These are phyloP conservation scores for Rutilus rutilus DNA, from an alignment of 2,113 vertebrate species.

Conservation along the genomic window DNA sequence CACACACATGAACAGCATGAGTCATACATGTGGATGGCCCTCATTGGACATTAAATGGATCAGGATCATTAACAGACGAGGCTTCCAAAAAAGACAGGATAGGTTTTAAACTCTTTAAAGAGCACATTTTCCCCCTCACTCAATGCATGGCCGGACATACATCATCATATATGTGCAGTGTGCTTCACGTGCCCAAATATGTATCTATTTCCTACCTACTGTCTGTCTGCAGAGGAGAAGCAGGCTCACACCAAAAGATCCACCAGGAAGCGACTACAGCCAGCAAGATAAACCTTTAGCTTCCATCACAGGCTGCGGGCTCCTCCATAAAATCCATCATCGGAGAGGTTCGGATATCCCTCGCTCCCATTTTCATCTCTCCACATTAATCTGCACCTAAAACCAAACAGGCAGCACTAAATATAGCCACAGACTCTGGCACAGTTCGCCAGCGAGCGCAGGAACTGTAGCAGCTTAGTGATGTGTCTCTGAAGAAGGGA, in stretches of 20 bases:
- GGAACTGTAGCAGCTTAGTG: slow-evolving; percentile 30
- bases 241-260: slow-evolving; percentile 5
- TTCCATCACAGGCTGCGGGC: neutral
- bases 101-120: neutral
- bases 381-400: slow-evolving; percentile 48
- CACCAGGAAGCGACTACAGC: slow-evolving; percentile 8
- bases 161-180: neutral
- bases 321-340: slow-evolving; percentile 25
- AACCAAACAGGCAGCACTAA: slow-evolving; percentile 37
- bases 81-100: neutral
- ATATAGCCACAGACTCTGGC: slow-evolving; percentile 43
- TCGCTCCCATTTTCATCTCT: slow-evolving; percentile 33
- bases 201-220: slow-evolving; percentile 1
- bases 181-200: neutral
- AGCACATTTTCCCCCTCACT: neutral
- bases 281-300: slow-evolving; percentile 22
- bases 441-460: slow-evolving; percentile 29
- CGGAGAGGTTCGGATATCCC: slow-evolving; percentile 21
- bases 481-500: slow-evolving; percentile 16
- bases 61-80: slow-evolving; percentile 9
- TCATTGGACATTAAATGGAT: neutral
- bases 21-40: neutral
- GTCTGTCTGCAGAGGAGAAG: neutral
- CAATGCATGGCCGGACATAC: neutral
- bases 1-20: neutral